Base-by-base conservation (phyloP, 1,140 invertebrate genomes). In the Lepidotrigona ventralis region DNA sequence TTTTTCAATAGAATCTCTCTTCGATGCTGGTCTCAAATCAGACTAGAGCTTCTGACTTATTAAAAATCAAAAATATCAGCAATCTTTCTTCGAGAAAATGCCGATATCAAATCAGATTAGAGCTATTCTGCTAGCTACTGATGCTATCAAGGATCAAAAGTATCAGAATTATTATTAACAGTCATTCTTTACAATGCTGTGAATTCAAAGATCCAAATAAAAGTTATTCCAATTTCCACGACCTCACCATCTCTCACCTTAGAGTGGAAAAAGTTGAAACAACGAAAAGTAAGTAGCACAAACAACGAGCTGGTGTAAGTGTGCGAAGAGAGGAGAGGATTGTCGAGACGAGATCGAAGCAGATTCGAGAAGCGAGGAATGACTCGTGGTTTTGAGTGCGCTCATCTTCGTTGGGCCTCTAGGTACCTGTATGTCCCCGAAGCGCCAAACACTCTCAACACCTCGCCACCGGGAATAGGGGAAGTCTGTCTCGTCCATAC, bases 381-480 rank as follows among this genome's bases (percentile, higher is more conserved):
- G 51, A 33, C 23, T 68, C 12, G 51, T 51, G 54, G 66, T 60
- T 39, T 79, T 64, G 60, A 73, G 82, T 68, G n/a, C 70, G 70
- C 29, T 73, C 33, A 69, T 51, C 64, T 71, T 66, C 68, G 70
- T 72, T 46, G 39, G 78, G 1, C n/a, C n/a, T 64, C 79, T 68
- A 14, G 39, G 46, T 64, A 72, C 69, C 77, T 79, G 82, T 79
- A 56, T n/a, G n/a, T 73, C n/a, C 51, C 14, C 33, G 46, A 56
- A 29, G 26, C 63, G 54, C 29, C 56, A 60, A 33, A 70, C 83
- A 60, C 79, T 83, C 87, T 85, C 83, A 77, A 82, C 87, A 88
- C 87, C 68, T 88, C 68, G 39, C 39, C 39, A 46, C 9, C 6
- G 58, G 51, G 53, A 81, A 78, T 77, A 79, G 83, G 79, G 78